Conservation (phyloP, 1,140 invertebrate genomes). For the Camponotus pennsylvanicus region DNA sequence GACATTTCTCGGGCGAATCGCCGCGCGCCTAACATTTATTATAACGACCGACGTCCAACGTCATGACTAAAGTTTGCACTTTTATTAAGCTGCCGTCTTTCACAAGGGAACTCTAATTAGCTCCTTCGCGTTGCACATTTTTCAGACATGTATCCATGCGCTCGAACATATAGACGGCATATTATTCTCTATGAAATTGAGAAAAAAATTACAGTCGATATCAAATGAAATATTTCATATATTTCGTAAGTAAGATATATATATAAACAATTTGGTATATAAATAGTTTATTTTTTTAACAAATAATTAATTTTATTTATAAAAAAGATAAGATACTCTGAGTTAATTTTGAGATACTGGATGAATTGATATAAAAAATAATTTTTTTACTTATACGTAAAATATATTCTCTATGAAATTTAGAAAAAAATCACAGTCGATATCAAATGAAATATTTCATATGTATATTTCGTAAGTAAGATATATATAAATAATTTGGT, state of each 20-base stretch:
- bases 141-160: not conserved
- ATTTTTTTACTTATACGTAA: not conserved
- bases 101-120: constrained; percentile 51
- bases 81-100: constrained; percentile 58
- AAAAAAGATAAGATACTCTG: not conserved
- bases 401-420: not conserved
- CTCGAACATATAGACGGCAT: no score
- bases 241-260: not conserved
- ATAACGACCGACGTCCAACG: constrained; percentile 55
- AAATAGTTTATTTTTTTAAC: not conserved
- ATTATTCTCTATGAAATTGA: not conserved
- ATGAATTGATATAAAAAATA: not conserved
- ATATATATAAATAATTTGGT: not conserved
- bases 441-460: not conserved
- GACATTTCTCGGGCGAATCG: constrained; percentile 58
- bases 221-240: not conserved
- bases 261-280: not conserved
- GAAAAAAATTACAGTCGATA: not conserved
- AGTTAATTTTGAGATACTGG: not conserved
- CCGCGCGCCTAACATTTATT: constrained; percentile 61
- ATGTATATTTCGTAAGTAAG: not conserved
- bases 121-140: constrained; percentile 17
- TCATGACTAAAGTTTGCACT: constrained; percentile 59
- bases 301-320: not conserved
- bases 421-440: not conserved